These are phyloP conservation scores for Salpingus planirostris DNA, from an alignment of 2,888 invertebrate genomes.

Conservation along the genomic window DNA sequence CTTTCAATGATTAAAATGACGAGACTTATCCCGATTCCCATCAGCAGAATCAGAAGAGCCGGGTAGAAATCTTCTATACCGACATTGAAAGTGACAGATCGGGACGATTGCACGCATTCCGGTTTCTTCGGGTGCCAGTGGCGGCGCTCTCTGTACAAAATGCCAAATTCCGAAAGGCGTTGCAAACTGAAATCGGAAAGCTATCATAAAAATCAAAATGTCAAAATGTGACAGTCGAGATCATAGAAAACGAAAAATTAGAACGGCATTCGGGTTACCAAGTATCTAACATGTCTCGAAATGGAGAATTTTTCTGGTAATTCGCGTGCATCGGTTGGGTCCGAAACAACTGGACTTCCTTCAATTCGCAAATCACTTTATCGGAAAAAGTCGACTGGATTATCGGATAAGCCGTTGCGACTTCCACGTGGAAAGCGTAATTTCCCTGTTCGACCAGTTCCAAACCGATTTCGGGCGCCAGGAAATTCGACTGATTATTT, in stretches of 20 bases:
- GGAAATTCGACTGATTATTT: constrained; percentile 23
- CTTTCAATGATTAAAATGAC: constrained; percentile 22
- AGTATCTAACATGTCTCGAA: constrained; percentile 31
- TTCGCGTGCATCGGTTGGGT: constrained; percentile 26
- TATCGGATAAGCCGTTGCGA: constrained; percentile 33
- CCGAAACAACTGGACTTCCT: constrained; percentile 30
- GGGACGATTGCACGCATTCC: constrained; percentile 25
- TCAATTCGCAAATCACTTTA: constrained; percentile 32
- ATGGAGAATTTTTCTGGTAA: constrained; percentile 33
- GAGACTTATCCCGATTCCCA: constrained; percentile 26
- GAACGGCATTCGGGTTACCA: constrained; percentile 23
- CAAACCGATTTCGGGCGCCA: constrained; percentile 26
- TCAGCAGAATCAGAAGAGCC: constrained; percentile 21
- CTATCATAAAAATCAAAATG: background rate
- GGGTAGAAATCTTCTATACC: constrained; percentile 32
- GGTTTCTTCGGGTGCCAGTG: constrained; percentile 33
- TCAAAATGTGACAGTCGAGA: too few species aligned
- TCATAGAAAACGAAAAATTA: background rate
- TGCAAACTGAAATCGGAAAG: constrained; percentile 25
- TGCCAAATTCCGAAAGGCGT: constrained; percentile 29
- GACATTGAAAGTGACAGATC: constrained; percentile 20
- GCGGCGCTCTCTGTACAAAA: constrained; percentile 23
- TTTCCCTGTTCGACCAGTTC: constrained; percentile 26
- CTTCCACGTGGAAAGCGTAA: constrained; percentile 36
- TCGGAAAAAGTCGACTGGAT: constrained; percentile 30